A percentile compares a stretch with the other conserved stretches of the same genome.
These are phyloP conservation scores for Anabas testudineus DNA, from an alignment of 2,797 vertebrate species.

Conservation along the genomic window DNA sequence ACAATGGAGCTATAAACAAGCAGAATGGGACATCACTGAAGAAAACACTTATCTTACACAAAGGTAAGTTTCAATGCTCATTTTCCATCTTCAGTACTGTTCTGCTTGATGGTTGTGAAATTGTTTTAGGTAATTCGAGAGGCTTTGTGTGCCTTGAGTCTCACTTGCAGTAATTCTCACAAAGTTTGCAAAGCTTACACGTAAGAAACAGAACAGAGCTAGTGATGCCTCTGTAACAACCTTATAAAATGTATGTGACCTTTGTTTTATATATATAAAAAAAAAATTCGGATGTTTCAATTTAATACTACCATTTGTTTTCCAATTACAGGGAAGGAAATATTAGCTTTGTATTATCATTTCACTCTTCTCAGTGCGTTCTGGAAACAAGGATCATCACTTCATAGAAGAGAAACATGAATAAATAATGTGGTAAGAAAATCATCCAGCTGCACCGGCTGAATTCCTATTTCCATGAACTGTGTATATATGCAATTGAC, in stretches of 20 bases:
- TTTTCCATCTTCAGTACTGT: constrained; percentile 59
- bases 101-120: constrained; percentile 16
- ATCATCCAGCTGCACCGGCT: not conserved
- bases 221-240: not conserved
- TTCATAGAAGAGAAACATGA: constrained; percentile 3
- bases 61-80: constrained; percentile 58
- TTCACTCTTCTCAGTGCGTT: not conserved
- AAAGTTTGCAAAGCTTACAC: not conserved
- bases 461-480: constrained; percentile 11
- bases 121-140: constrained; percentile 2
- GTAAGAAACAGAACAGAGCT: not conserved
- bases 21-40: constrained; percentile 51
- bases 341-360: not conserved
- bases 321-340: not conserved
- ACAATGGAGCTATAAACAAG: constrained; percentile 16
- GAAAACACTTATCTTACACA: constrained; percentile 59
- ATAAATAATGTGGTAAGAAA: constrained; percentile 24
- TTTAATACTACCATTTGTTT: not conserved
- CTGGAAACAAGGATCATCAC: not conserved
- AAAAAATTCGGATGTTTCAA: not conserved
- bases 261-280: not conserved
- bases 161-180: not conserved
- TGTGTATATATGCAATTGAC: not conserved
- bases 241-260: constrained; percentile 39
- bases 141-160: not conserved